These are phyloP conservation scores for Drosophila birchii DNA, from an alignment of 2,888 invertebrate species.

Conservation along the genomic window DNA sequence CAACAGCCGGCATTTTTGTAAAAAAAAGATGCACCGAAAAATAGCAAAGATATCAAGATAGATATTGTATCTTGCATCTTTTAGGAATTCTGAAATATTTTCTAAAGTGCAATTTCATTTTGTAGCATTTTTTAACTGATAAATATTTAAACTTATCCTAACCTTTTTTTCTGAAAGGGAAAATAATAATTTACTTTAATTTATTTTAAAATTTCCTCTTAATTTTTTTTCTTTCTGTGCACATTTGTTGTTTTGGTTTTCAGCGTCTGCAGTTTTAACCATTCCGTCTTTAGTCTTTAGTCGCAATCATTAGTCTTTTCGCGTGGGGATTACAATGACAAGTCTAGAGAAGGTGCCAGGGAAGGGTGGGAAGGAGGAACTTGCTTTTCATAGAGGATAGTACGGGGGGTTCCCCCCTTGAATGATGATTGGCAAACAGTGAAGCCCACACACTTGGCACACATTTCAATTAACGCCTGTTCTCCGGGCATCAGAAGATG, in stretches of 20 bases:
- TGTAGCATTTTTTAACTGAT: no score
- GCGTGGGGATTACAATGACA: slow-evolving; percentile 37
- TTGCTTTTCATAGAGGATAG: no score
- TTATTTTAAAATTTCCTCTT: neutral
- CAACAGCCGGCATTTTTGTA: slow-evolving; percentile 35
- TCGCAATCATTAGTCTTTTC: slow-evolving; percentile 65
- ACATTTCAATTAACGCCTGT: slow-evolving; percentile 66
- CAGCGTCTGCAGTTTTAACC: slow-evolving; percentile 4
- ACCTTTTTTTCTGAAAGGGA: no score
- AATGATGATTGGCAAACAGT: neutral
- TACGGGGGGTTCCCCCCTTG: slow-evolving; percentile 9
- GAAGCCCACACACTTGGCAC: slow-evolving; percentile 65
- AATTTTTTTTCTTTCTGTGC: neutral
- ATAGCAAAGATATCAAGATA: neutral
- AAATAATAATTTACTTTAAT: no score
- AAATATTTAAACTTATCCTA: no score
- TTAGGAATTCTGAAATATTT: no score
- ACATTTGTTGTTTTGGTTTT: slow-evolving; percentile 29
- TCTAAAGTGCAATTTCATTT: no score
- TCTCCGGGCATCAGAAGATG: slow-evolving; percentile 6
- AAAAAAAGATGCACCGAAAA: neutral
- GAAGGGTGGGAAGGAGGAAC: slow-evolving; percentile 17
- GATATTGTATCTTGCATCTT: no score
- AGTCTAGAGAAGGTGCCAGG: neutral
- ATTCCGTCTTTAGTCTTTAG: slow-evolving; percentile 9